phyloP scores from a whole-genome alignment of 2,113 vertebrate species.

The Fulmarus glacialis region DNA sequence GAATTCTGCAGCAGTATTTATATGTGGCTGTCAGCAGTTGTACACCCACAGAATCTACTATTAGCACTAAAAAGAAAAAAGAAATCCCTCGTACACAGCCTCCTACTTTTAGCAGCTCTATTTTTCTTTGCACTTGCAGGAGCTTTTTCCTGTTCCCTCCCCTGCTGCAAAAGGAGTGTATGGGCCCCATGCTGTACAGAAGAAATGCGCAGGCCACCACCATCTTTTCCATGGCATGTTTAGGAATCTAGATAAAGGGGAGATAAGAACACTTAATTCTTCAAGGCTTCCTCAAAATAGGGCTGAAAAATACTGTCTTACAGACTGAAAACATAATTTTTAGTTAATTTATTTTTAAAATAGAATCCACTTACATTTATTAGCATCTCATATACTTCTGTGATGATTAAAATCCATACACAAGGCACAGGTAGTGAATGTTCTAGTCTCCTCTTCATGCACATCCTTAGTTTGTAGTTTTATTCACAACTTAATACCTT shows the following conservation, averaged over 20 bases:
- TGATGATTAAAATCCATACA: not conserved
- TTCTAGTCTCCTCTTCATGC: not conserved
- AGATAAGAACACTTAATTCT: not conserved
- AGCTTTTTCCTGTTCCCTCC: not conserved
- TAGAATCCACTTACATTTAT: not conserved
- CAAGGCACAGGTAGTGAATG: not conserved
- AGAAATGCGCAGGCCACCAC: slow-evolving; percentile 2
- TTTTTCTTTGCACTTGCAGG: slow-evolving; percentile 1
- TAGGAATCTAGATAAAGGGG: not conserved
- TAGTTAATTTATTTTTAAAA: slow-evolving; percentile 13
- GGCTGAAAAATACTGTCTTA: not conserved
- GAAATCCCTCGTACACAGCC: not conserved
- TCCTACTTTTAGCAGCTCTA: not conserved
- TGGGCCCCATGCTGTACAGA: not conserved
- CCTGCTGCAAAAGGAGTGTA: not conserved
- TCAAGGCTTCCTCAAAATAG: not conserved
- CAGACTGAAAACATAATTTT: not conserved
- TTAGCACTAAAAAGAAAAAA: slow-evolving; percentile 4
- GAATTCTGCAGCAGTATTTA: not conserved
- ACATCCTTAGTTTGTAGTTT: not conserved
- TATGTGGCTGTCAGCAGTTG: not conserved
- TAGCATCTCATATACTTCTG: not conserved
- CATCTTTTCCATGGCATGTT: slow-evolving; percentile 34
- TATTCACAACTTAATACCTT: not conserved
- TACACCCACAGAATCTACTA: slow-evolving; percentile 28